These are phyloP conservation scores for Mus spicilegus DNA, from an alignment of 2,113 vertebrate genomes.

Conservation along the genomic window DNA sequence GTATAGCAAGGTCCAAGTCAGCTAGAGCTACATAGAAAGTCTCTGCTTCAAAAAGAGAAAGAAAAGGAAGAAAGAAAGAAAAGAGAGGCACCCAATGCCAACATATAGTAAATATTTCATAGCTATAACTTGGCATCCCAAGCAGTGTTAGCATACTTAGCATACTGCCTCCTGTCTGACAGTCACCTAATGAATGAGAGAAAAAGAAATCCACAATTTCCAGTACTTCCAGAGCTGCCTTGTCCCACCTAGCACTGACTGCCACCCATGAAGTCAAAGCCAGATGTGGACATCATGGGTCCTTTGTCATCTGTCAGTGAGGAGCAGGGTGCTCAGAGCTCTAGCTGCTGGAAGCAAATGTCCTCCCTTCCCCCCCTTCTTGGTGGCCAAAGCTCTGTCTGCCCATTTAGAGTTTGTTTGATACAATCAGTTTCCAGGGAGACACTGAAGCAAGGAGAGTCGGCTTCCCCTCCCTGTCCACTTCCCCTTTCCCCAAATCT, in stretches of 20 bases:
- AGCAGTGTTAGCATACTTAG: not conserved
- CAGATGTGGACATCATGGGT: slow-evolving; percentile 65
- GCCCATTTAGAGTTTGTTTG: not conserved
- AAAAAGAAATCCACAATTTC: not conserved
- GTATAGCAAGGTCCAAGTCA: not conserved
- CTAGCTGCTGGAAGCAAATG: not conserved
- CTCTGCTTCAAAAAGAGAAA: too few species aligned
- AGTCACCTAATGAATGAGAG: slow-evolving; percentile 13
- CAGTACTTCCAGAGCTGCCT: slow-evolving; percentile 45
- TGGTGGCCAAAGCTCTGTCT: not conserved
- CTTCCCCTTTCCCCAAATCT: slow-evolving; percentile 65
- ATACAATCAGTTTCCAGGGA: slow-evolving; percentile 69
- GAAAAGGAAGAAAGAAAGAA: too few species aligned
- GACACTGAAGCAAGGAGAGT: slow-evolving; percentile 52
- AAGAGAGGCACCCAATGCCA: not conserved
- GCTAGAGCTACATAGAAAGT: not conserved
- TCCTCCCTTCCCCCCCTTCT: not conserved
- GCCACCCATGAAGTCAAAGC: slow-evolving; percentile 60
- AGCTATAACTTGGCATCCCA: not conserved
- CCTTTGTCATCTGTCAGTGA: slow-evolving; percentile 59
- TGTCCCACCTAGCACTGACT: slow-evolving; percentile 66
- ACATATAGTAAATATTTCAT: not conserved
- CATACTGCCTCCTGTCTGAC: not conserved
- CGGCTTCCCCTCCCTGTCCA: slow-evolving; percentile 17
- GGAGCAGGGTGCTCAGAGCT: not conserved